A percentile compares a stretch with the other conserved stretches of the same genome.
Evolutionary conservation across 2,113 vertebrate genomes (phyloP).

Genomic region (Rafetus swinhoei): DNA sequence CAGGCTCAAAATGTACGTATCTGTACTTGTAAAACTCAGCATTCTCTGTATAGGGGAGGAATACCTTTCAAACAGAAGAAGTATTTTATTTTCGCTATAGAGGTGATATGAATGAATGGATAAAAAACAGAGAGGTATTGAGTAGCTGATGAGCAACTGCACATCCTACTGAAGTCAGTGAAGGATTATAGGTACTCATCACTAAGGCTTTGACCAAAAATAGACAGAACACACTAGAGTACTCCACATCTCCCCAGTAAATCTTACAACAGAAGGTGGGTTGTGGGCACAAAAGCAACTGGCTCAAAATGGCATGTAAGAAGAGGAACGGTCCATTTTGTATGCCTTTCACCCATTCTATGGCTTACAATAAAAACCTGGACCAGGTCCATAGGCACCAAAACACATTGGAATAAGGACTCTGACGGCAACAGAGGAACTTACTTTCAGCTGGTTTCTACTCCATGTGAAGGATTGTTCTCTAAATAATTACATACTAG

Average conservation of each 20-base stretch:
- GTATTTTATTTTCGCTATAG: neutral
- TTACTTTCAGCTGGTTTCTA: neutral
- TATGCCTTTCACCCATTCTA: neutral
- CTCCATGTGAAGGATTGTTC: neutral
- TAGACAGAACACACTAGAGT: neutral
- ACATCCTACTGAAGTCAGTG: neutral
- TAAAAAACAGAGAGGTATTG: neutral
- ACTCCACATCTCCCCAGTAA: neutral
- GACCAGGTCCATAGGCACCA: neutral
- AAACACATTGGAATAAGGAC: neutral
- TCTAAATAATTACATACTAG: neutral
- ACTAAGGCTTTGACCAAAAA: neutral
- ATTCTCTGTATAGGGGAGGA: neutral
- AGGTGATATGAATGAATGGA: no score
- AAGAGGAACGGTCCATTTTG: neutral
- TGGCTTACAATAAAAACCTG: neutral
- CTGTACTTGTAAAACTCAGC: neutral
- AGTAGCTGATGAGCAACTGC: neutral
- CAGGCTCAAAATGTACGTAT: neutral
- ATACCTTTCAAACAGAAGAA: neutral
- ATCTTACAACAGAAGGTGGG: neutral
- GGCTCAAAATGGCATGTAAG: neutral
- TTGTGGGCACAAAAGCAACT: neutral
- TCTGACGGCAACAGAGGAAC: neutral
- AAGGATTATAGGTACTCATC: neutral